These are phyloP conservation scores for Pantherophis alleghaniensis DNA, from an alignment of 2,797 vertebrate genomes.

Conservation along the genomic window DNA sequence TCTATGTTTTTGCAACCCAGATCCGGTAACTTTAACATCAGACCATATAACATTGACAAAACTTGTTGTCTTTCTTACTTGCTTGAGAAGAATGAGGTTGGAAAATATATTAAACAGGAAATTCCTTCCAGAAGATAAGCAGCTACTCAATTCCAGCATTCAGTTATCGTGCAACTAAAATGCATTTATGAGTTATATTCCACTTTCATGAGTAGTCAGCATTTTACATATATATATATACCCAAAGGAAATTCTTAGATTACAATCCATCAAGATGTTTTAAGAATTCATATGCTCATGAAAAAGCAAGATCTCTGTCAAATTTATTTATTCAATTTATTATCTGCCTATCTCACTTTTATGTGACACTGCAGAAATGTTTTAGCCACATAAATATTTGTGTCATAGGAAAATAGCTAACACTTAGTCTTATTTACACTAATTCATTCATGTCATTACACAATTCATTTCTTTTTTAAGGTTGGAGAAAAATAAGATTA, in stretches of 20 bases:
- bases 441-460: not conserved
- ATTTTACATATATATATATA: conserved; percentile 63
- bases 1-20: not conserved
- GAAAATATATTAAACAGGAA: conserved; percentile 74
- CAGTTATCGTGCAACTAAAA: conserved; percentile 65
- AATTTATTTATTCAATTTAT: conserved; percentile 33
- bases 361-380: conserved; percentile 19
- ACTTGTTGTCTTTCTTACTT: conserved; percentile 68
- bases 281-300: conserved; percentile 52
- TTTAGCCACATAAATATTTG: conserved; percentile 56
- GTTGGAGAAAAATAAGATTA: not conserved
- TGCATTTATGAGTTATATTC: conserved; percentile 51
- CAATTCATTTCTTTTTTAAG: not conserved
- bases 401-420: conserved; percentile 21
- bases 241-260: conserved; percentile 71
- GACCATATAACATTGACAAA: conserved; percentile 42
- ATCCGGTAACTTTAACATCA: conserved; percentile 9
- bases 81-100: conserved; percentile 66
- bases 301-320: conserved; percentile 45
- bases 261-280: conserved; percentile 66
- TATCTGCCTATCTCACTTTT: not conserved
- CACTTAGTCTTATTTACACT: conserved; percentile 19
- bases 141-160: conserved; percentile 66
- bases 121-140: conserved; percentile 77
- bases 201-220: conserved; percentile 70